These are phyloP conservation scores for Tenthredo scrophulariae DNA, from an alignment of 2,888 invertebrate species.

Conservation along the genomic window DNA sequence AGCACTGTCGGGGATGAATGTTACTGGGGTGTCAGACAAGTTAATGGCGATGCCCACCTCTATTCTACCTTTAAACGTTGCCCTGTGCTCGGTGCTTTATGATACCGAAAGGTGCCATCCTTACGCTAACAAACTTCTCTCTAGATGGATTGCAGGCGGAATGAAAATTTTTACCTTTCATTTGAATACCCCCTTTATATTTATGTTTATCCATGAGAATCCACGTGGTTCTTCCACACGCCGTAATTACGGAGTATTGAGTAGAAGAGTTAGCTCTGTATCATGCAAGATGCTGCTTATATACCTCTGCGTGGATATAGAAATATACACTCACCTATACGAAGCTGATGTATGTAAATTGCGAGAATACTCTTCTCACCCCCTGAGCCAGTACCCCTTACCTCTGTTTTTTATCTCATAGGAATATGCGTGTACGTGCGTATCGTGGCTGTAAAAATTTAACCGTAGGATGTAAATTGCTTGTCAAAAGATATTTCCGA, in stretches of 20 bases:
- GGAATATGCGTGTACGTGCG: neutral
- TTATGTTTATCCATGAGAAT: constrained; percentile 13
- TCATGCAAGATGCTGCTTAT: neutral
- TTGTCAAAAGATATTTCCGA: constrained; percentile 2
- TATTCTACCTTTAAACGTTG: constrained; percentile 48
- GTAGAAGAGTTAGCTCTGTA: neutral
- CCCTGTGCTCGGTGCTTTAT: constrained; percentile 21
- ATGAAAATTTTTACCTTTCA: neutral
- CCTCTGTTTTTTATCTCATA: neutral
- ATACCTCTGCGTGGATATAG: neutral
- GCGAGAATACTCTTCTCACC: neutral
- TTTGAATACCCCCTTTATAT: neutral
- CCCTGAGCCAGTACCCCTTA: neutral
- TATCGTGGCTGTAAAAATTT: neutral
- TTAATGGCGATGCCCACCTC: constrained; percentile 50
- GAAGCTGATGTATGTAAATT: neutral
- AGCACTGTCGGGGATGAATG: constrained; percentile 52
- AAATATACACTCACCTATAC: neutral
- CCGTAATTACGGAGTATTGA: neutral
- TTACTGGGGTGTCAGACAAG: constrained; percentile 54
- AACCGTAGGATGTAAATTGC: constrained; percentile 9
- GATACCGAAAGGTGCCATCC: neutral
- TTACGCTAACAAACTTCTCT: constrained; percentile 13
- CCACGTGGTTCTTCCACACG: neutral
- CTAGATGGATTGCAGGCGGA: neutral